A percentile compares a stretch with the other conserved stretches of the same genome.
Evolutionary conservation across 2,888 invertebrate genomes (phyloP).

Genomic region (Nemoura dubitans): DNA sequence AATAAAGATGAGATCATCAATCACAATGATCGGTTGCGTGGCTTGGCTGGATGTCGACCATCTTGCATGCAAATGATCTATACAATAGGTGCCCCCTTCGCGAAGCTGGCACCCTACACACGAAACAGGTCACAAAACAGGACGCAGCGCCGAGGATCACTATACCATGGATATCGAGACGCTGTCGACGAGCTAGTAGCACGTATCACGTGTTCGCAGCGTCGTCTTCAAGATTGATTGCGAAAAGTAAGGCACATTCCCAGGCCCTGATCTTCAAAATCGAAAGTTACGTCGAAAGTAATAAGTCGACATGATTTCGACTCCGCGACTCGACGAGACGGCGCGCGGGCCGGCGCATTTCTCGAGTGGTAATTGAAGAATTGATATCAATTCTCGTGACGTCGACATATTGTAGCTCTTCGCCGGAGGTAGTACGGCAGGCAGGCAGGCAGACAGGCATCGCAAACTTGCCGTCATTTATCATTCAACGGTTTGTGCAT

Average conservation of each 20-base stretch:
- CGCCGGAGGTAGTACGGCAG: not conserved
- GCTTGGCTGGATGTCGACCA: not conserved
- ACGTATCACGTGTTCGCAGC: too few relatives aligned
- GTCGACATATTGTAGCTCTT: slow-evolving; percentile 10
- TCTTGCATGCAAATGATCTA: not conserved
- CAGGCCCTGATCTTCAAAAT: not conserved
- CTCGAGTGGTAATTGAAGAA: slow-evolving; percentile 33
- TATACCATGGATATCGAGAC: too few relatives aligned
- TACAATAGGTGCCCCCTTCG: not conserved
- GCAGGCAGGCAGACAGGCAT: not conserved
- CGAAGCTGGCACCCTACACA: not conserved
- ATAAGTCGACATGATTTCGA: slow-evolving; percentile 18
- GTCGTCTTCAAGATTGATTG: not conserved
- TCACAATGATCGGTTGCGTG: not conserved
- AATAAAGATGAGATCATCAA: not conserved
- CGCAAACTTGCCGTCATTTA: slow-evolving; percentile 8
- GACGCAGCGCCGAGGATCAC: too few relatives aligned
- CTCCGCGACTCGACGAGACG: slow-evolving; percentile 19
- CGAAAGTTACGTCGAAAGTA: slow-evolving; percentile 2
- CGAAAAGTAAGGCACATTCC: not conserved
- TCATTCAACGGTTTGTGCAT: slow-evolving; percentile 35
- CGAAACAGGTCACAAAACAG: not conserved
- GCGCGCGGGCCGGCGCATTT: not conserved
- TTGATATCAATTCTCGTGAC: slow-evolving; percentile 31
- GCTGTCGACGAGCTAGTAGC: too few relatives aligned